Evolutionary conservation across 1,140 invertebrate species (phyloP), one percentile per base, ranked within the genome.

Genomic region (Pseudomyrmex flavicornis): DNA sequence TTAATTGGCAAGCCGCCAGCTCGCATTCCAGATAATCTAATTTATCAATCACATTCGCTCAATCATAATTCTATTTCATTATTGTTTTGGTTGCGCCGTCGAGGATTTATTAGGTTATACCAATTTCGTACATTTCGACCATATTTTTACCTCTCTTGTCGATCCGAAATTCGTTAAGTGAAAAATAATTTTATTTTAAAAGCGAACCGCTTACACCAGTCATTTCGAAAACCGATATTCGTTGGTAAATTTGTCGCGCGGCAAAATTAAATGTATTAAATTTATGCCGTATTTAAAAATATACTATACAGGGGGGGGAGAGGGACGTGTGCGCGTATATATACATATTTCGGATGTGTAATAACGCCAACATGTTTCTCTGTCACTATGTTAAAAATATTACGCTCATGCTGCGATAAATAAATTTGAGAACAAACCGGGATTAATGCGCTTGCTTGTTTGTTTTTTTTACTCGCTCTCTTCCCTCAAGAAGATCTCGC

Each of bases 301-400:
- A 66, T 58, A 35, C 26, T 35, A 35, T 35, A 35, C 5, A 0
- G 0, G 4, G 5, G 26, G 3, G 22, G 26, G 26, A 26, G 26
- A 2, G 26, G 26, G 17, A 17, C 0, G 35, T 35, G 4, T 35
- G 26, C 0, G 4, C 26, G 26, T 2, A 35, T 35, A 35, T 35
- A 52, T 17, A 17, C 7, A 52, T 70, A 59, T 69, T 70, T 58
- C 15, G 58, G 54, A 79, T 59, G 54, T 70, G 48, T 79, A 69
- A 75, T 79, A 79, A 79, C 44, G 46, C 54, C 17, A 80, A 70
- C 35, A 46, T 22, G 76, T 61, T 70, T 65, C 66, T 58, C 58
- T 75, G 75, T 77, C 75, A 46, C 54, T 80, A 59, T 20, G 44
- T 80, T 79, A 70, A 79, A 79, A 79, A 70, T 70, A 70, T 72